A percentile compares a stretch with the other conserved stretches of the same genome.
Conservation (phyloP, 2,888 invertebrate genomes). For the Tachina lurida region DNA sequence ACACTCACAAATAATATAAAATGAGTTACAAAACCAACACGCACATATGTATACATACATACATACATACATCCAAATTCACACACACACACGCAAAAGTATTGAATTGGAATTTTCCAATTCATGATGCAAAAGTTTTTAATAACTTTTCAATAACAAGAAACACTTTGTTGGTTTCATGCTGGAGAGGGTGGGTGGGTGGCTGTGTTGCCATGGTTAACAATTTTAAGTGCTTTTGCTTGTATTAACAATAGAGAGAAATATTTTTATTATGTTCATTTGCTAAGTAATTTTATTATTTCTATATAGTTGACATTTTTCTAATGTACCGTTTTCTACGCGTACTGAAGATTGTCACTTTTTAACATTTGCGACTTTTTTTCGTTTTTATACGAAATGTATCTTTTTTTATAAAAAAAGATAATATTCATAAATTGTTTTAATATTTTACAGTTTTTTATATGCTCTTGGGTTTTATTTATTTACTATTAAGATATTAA, state of each 20-base stretch:
- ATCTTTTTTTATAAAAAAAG: too few relatives aligned
- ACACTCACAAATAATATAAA: too few relatives aligned
- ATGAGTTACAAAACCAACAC: neutral
- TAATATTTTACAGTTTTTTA: conserved; percentile 19
- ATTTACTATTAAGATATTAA: conserved; percentile 9
- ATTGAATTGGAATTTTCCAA: conserved; percentile 69
- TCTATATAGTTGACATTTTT: conserved; percentile 5
- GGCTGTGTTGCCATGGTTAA: conserved; percentile 12
- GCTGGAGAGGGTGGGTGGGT: too few relatives aligned
- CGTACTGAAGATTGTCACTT: neutral
- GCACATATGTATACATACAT: neutral
- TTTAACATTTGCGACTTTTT: conserved; percentile 32
- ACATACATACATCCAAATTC: too few relatives aligned
- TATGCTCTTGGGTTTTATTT: conserved; percentile 48
- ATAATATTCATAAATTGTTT: neutral
- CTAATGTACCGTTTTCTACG: neutral
- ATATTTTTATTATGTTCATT: conserved; percentile 20
- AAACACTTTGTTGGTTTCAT: conserved; percentile 51
- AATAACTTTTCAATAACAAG: conserved; percentile 71
- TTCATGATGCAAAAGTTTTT: conserved; percentile 68
- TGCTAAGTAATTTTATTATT: conserved; percentile 31
- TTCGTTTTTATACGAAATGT: neutral
- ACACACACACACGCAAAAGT: conserved; percentile 25
- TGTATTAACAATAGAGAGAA: conserved; percentile 45
- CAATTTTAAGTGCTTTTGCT: conserved; percentile 65